These are phyloP conservation scores for Ochropacha duplaris DNA, from an alignment of 2,888 invertebrate genomes.

Conservation along the genomic window DNA sequence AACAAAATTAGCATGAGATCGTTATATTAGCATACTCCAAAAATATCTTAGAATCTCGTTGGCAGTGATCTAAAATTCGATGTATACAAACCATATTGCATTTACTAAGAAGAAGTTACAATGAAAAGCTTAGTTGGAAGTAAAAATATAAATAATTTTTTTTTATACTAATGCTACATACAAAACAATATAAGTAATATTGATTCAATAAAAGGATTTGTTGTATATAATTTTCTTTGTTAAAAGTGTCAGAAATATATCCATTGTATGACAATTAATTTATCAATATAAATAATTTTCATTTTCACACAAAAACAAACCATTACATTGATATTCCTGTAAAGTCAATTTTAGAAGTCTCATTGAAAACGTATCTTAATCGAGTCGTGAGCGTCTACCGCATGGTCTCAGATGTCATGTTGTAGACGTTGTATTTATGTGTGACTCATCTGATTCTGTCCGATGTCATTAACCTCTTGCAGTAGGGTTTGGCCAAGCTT, in stretches of 20 bases:
- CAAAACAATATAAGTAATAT: too few species aligned
- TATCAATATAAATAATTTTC: background rate
- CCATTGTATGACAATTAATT: too few species aligned
- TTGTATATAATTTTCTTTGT: too few species aligned
- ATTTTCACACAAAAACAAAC: too few species aligned
- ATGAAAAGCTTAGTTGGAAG: background rate
- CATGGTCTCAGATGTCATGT: slow-evolving; percentile 35
- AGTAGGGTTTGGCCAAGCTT: too few species aligned
- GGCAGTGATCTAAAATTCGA: slow-evolving; percentile 32
- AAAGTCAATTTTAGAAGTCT: slow-evolving; percentile 2
- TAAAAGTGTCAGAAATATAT: too few species aligned
- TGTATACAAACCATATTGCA: slow-evolving; percentile 18
- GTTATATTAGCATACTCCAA: slow-evolving; percentile 23
- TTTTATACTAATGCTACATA: too few species aligned
- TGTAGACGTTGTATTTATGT: slow-evolving; percentile 20
- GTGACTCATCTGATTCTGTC: slow-evolving; percentile 58
- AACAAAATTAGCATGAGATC: background rate
- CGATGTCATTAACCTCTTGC: slow-evolving; percentile 45
- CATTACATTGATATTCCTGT: background rate
- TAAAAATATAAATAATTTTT: background rate
- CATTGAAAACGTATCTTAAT: slow-evolving; percentile 23
- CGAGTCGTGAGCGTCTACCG: slow-evolving; percentile 26
- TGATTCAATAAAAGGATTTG: too few species aligned
- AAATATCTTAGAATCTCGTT: slow-evolving; percentile 35
- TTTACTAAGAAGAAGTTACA: slow-evolving; percentile 17